Conservation (phyloP, 2,797 vertebrate genomes). For the Vireo griseus region DNA sequence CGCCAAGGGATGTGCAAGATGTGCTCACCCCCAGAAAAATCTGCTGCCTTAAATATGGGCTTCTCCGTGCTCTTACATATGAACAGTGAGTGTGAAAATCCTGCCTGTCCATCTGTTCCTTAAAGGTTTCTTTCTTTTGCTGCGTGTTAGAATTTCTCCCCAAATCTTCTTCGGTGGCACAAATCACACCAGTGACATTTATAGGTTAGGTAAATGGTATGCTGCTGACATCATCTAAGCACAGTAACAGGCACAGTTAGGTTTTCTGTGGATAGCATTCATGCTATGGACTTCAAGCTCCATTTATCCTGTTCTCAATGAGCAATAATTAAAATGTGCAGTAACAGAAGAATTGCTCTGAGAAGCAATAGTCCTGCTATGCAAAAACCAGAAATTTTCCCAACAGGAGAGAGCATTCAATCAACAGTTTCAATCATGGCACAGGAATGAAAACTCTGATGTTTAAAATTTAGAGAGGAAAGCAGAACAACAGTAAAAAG, state of each 20-base stretch:
- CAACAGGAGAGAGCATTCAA: background rate
- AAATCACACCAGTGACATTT: conserved; percentile 43
- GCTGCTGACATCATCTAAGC: conserved; percentile 53
- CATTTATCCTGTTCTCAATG: background rate
- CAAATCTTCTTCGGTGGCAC: conserved; percentile 13
- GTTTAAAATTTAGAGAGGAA: background rate
- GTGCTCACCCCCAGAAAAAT: conserved; percentile 38
- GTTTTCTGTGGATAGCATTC: conserved; percentile 5
- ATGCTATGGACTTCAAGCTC: background rate
- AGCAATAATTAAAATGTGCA: background rate
- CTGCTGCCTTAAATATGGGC: conserved; percentile 30
- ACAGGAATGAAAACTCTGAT: background rate
- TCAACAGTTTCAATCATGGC: background rate
- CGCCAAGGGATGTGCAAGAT: background rate
- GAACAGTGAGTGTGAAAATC: conserved; percentile 44
- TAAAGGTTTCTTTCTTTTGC: conserved; percentile 33
- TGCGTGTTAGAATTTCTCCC: background rate
- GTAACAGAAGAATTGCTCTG: background rate
- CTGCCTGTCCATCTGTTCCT: conserved; percentile 61
- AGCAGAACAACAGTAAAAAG: background rate
- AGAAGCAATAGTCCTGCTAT: background rate
- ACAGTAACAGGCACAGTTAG: conserved; percentile 14
- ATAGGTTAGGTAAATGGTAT: conserved; percentile 39
- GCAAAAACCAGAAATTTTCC: background rate
- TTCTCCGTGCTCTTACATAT: background rate